Conservation (phyloP, 30 jellyfish, hydroid and myxozoan species). For the Phacellophora camtschatica region DNA sequence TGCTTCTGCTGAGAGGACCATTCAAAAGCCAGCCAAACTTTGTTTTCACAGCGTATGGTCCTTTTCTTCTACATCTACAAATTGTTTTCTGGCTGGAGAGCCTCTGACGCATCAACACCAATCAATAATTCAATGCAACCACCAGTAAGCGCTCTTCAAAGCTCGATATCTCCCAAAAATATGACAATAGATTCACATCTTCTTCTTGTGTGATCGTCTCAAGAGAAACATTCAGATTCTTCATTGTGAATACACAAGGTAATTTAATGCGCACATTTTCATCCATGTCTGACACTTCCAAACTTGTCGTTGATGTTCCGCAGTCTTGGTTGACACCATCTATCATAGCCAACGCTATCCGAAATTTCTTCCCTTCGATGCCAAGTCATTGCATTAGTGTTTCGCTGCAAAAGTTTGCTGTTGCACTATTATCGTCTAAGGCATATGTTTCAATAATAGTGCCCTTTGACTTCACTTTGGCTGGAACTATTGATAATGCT, state of each 20-base stretch:
- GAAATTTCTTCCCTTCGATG: constrained; percentile 10
- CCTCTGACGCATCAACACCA: constrained; percentile 34
- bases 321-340: constrained; percentile 24
- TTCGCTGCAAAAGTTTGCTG: not conserved
- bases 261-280: constrained; percentile 1
- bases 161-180: constrained; percentile 12
- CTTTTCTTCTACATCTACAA: not conserved
- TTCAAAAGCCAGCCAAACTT: constrained; percentile 26
- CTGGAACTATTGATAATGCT: constrained; percentile 14
- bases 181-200: constrained; percentile 1
- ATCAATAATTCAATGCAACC: not conserved
- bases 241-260: constrained; percentile 8
- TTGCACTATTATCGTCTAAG: not conserved
- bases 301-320: not conserved
- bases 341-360: constrained; percentile 22
- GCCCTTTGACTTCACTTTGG: constrained; percentile 9
- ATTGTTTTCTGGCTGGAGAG: constrained; percentile 23
- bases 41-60: constrained; percentile 52
- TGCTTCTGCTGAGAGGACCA: constrained; percentile 16
- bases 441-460: constrained; percentile 19
- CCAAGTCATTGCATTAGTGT: not conserved
- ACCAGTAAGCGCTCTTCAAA: not conserved
- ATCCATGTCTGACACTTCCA: constrained; percentile 11
- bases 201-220: constrained; percentile 15
- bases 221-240: not conserved